Base-by-base conservation (phyloP, 1,140 invertebrate genomes). In the Drosophila persimilis region DNA sequence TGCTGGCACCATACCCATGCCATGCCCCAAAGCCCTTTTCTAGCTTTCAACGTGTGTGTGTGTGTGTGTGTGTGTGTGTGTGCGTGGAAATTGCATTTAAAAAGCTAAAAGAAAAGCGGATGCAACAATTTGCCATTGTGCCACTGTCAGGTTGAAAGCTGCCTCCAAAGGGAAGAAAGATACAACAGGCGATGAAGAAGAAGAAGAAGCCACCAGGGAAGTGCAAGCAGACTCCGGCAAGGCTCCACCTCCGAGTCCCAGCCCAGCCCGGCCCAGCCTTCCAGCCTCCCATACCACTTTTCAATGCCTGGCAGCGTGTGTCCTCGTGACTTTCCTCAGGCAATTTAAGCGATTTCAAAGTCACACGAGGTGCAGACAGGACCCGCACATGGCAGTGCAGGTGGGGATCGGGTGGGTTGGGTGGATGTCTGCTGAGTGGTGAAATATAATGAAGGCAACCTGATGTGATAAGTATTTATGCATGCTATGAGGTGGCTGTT, bases 81-180 rank as follows among this genome's bases (percentile, higher is more conserved):
- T 73, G 54, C 55, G 58, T 51, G 67, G 44, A 75, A 75, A 63
- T 55, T 75, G 77, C 77, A 71, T 80, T 80, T 80, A 80, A 75
- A 63, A 77, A 74, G 77, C 77, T 80, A 80, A 80, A 80, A 80
- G 77, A 80, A 80, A 73, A 81, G 73, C 79, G 79, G 73, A 77
- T 81, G 78, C 78, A 81, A 81, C 79, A 81, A 81, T 81, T 81
- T 81, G 74, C 69, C 73, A 63, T 61, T 75, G 71, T 75, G 63
- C 63, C 67, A 56, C 51, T 72, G 69, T 67, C 63, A 55, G 75
- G 75, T 31, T 39, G 67, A 26, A 53, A 50, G 31, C 31, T 31
- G 31, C 8, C 11, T 2, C 35, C 35, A 39, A 39, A 39, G 11
- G 4, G 35, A 3, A 2, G 31, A 9, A 31, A 8, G 31, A 9